Evolutionary conservation across 2,113 vertebrate species (phyloP), one percentile per base, ranked within the genome.

Genomic region (Puffinus mauretanicus): DNA sequence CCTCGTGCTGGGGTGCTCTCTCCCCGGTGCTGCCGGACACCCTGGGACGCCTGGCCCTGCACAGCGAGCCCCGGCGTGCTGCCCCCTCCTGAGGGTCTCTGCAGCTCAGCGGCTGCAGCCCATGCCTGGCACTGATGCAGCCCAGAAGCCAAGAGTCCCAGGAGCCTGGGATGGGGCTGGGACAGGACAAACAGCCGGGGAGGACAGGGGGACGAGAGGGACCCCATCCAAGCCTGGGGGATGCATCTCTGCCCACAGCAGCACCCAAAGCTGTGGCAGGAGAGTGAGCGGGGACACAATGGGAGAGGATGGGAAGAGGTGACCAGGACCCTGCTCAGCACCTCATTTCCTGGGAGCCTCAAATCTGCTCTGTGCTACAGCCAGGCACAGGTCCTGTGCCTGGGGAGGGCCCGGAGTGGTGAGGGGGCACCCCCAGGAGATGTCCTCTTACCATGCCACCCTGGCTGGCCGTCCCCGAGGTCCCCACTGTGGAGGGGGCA

Each of bases 361-460:
- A 34, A 40, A 47, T 17, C 46, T 34, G 30, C 60, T 40, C 73
- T 27, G 46, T 75, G 78, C 73, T 75, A 14, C 34, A n/a, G 3
- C 22, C 67, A 44, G 46, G 32, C 51, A 54, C 36, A 36, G 8
- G 21, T 58, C 5, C 40, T 40, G 40, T 40, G 40, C 14, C 34
- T 21, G 60, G 46, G 54, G 36, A 86, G 66, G 51, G 42, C 60
- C 30, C 2, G 0, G 13, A 46, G 49, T 38, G 20, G 3, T 0
- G 1, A 71, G 36, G 58, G 60, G 38, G 24, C 38, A 73, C 14
- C 42, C 17, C 5, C 58, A 10, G 54, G 38, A 22, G 16, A 51
- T 55, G 52, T 95, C 20, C 32, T 70, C 95, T 96, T 96, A 96
- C 95, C 94, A 1, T 90, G 87, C 8, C 57, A 44, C 57, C 70